Conservation (phyloP, 2,113 vertebrate species). For the Rhodinocichla rosea region DNA sequence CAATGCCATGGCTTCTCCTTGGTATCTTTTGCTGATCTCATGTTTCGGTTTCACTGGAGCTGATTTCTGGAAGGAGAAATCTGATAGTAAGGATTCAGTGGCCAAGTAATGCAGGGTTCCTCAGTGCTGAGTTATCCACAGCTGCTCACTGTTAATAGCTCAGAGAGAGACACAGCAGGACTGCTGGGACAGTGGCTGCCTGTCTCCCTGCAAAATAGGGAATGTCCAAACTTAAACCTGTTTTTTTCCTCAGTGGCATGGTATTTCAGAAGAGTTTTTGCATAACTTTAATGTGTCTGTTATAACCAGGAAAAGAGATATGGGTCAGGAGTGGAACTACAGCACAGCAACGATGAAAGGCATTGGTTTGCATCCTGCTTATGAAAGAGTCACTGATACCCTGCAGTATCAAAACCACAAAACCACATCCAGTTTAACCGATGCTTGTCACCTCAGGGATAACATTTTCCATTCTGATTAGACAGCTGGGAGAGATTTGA, state of each 20-base stretch:
- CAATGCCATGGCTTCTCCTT: neutral
- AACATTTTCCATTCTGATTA: neutral
- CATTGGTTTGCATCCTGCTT: neutral
- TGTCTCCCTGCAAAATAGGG: neutral
- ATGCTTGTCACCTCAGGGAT: neutral
- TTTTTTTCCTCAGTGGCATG: neutral
- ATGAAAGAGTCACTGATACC: neutral
- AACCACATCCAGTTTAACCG: neutral
- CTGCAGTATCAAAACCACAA: neutral
- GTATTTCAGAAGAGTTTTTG: neutral
- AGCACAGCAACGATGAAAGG: neutral
- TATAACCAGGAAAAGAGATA: neutral
- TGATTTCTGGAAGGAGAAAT: constrained; percentile 35
- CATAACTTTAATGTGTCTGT: neutral
- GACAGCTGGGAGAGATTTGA: neutral
- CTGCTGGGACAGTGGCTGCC: neutral
- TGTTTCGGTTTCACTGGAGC: neutral
- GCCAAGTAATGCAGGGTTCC: neutral
- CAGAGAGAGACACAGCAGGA: neutral
- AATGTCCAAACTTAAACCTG: neutral
- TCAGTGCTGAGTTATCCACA: constrained; percentile 18
- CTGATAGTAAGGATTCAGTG: constrained; percentile 13
- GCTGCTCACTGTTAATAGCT: constrained; percentile 22
- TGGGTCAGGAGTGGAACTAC: neutral
- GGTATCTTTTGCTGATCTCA: neutral